A percentile compares a stretch with the other conserved stretches of the same genome.
Conservation (phyloP, 2,113 vertebrate genomes). For the Carassius gibelio region DNA sequence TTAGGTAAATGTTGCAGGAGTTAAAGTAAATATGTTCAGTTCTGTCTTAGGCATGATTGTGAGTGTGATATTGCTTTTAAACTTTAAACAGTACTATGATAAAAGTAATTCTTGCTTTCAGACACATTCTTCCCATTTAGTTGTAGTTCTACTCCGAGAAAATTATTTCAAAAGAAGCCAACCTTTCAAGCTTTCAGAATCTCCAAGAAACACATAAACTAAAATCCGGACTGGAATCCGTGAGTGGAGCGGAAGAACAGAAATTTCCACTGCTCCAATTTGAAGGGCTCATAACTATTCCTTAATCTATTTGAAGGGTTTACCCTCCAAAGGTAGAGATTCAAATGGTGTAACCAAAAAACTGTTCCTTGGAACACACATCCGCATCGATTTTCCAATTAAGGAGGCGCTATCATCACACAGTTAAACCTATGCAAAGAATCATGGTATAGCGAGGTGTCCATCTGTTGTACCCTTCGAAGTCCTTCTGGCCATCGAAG, state of each 20-base stretch:
- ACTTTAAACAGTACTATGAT: not conserved
- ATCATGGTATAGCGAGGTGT: too few relatives aligned
- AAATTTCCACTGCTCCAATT: not conserved
- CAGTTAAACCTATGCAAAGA: too few relatives aligned
- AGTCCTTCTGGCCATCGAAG: too few relatives aligned
- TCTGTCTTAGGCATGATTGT: not conserved
- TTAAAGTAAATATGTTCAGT: not conserved
- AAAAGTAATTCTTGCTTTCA: not conserved
- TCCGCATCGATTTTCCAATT: not conserved
- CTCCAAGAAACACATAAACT: not conserved
- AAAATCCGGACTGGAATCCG: not conserved
- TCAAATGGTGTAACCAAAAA: not conserved
- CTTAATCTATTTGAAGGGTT: too few relatives aligned
- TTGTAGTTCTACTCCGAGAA: not conserved
- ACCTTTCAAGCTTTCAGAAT: not conserved
- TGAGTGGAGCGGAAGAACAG: not conserved
- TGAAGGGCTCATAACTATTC: too few relatives aligned
- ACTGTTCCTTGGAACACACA: not conserved
- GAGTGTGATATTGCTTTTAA: not conserved
- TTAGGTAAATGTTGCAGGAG: not conserved
- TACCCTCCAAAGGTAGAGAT: too few relatives aligned
- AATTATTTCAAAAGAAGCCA: not conserved
- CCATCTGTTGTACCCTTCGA: too few relatives aligned
- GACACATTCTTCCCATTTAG: not conserved
- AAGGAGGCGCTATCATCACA: too few relatives aligned